Base-by-base conservation (phyloP, 2,113 vertebrate species). In the Polypterus bichir region DNA sequence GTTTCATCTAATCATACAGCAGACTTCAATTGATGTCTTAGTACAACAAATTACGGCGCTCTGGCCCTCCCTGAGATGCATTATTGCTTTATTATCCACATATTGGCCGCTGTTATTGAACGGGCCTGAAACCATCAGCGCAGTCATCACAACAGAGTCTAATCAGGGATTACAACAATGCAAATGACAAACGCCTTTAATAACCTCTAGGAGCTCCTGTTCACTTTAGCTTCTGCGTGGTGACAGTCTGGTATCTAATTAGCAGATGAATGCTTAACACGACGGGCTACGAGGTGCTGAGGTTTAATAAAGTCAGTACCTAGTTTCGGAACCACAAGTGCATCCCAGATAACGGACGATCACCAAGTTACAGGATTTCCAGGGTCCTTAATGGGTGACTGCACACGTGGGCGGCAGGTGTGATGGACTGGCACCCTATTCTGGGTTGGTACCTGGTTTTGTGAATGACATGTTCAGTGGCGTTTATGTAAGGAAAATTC, bases 241-340 rank as follows among this genome's bases (percentile, higher is more conserved):
- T 89, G 88, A 89, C 89, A 90, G 86, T 89, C 89, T 89, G 79
- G 77, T 91, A 91, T 94, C 94, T 92, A 89, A 87, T 83, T 85
- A 81, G 74, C 88, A 89, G 87, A 86, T 75, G 86, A 83, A 87
- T 81, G 86, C 86, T 79, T 74, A 71, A 68, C 79, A 82, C 82
- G 79, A 79, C 80, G 79, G 81, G 81, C 83, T 83, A 86, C 83
- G 82, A 83, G 78, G 77, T 66, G 73, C 75, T 68, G 76, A 79
- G 56, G 27, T 27, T 57, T 57, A 57, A 57, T 57, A 57, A 57
- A 57, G 56, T 11, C 27, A 27, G 27, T 27, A 27, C 56, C 56
- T 44, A 27, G 46, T 3, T 3, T 5, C 5, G 27, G 27, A 7
- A 3, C 6, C 44, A 45, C 56, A 57, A 27, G 27, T 27, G 27